Conservation (phyloP, 2,888 invertebrate genomes). For the Apodemia duryi region DNA sequence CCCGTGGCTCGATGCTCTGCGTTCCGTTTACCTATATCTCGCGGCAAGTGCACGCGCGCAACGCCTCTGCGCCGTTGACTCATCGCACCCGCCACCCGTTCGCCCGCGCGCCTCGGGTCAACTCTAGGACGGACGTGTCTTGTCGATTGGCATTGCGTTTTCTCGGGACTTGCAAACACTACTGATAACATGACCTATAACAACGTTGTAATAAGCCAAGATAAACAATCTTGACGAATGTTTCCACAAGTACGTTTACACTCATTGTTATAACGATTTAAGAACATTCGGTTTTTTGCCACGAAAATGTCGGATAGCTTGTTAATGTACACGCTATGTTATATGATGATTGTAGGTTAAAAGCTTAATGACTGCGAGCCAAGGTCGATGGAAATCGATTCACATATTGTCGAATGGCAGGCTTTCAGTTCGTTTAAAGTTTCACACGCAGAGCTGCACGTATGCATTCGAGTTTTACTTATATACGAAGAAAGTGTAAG, state of each 20-base stretch:
- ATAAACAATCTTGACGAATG: slow-evolving; percentile 11
- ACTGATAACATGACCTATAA: slow-evolving; percentile 11
- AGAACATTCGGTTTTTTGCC: neutral
- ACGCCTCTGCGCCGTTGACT: slow-evolving; percentile 64
- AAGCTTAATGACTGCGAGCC: slow-evolving; percentile 38
- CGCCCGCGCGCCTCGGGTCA: slow-evolving; percentile 42
- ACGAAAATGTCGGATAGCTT: neutral
- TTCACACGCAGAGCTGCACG: slow-evolving; percentile 39
- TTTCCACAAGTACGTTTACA: slow-evolving; percentile 33
- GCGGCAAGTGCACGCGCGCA: slow-evolving; percentile 66
- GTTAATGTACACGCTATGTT: neutral
- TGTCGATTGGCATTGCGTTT: slow-evolving; percentile 9
- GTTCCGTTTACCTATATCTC: slow-evolving; percentile 78
- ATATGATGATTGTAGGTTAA: slow-evolving; percentile 42
- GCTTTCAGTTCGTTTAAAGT: slow-evolving; percentile 38
- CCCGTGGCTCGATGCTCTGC: slow-evolving; percentile 63
- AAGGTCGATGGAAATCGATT: slow-evolving; percentile 69
- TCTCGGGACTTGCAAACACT: slow-evolving; percentile 4
- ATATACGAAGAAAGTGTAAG: slow-evolving; percentile 63
- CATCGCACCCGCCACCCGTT: slow-evolving; percentile 47
- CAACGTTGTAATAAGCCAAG: slow-evolving; percentile 5
- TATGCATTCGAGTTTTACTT: slow-evolving; percentile 54
- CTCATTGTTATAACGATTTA: slow-evolving; percentile 63
- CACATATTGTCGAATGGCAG: slow-evolving; percentile 35
- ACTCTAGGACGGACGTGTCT: slow-evolving; percentile 52